Percentiles rank a stretch among this genome's conserved stretches.
These are phyloP conservation scores for Hormaphis cornu DNA, from an alignment of 1,140 invertebrate species.

Conservation along the genomic window DNA sequence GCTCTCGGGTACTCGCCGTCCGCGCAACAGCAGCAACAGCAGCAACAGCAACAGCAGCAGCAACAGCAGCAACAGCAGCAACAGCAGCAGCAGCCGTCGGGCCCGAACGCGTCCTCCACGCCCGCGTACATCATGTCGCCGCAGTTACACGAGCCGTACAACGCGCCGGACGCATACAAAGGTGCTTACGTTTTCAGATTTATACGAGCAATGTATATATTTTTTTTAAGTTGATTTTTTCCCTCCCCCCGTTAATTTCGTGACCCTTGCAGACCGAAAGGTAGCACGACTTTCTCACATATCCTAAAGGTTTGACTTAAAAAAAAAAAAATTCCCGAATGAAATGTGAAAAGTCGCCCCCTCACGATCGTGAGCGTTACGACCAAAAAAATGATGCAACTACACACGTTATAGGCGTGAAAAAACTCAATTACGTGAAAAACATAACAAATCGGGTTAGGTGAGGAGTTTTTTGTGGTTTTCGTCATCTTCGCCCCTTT, in stretches of 20 bases:
- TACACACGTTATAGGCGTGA: too few relatives aligned
- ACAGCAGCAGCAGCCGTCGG: conserved; percentile 7
- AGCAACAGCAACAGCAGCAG: not conserved
- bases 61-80: not conserved
- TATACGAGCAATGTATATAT: not conserved
- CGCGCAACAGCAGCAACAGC: conserved; percentile 1
- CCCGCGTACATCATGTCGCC: conserved; percentile 37
- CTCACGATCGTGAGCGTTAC: too few relatives aligned
- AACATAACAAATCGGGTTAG: too few relatives aligned
- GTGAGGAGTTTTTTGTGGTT: too few relatives aligned
- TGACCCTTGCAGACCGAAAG: too few relatives aligned
- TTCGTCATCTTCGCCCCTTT: too few relatives aligned
- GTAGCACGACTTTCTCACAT: too few relatives aligned
- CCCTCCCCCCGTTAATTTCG: not conserved
- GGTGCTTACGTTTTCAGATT: conserved; percentile 3
- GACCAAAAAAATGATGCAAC: too few relatives aligned
- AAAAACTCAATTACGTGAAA: too few relatives aligned
- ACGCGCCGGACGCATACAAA: conserved; percentile 34
- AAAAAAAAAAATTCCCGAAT: too few relatives aligned
- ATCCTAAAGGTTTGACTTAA: too few relatives aligned
- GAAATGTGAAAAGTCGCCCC: too few relatives aligned
- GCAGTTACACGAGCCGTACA: conserved; percentile 35
- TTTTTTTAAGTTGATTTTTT: not conserved
- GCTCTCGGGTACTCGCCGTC: conserved; percentile 32
- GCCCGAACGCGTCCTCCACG: conserved; percentile 30